Base-by-base conservation (phyloP, 2,797 vertebrate species). In the Pseudomugil tenellus region DNA sequence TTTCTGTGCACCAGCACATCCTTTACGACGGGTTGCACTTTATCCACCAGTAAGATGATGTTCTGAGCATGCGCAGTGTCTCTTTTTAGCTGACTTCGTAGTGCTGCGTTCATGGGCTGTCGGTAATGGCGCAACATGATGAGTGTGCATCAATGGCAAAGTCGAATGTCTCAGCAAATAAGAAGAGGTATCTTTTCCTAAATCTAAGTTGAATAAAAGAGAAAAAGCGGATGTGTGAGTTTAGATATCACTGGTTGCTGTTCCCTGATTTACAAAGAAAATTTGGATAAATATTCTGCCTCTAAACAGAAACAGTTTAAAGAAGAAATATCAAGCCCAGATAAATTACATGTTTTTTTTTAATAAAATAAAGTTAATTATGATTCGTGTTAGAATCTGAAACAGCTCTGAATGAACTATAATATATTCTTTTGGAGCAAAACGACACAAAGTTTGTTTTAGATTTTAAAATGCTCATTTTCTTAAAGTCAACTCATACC, bases 1-100 rank as follows among this genome's bases (percentile, higher is more conserved):
- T 75, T 76, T 80, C 61, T 58, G 58, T 81, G 84, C 78, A 83
- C 87, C 90, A 85, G 83, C 77, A 85, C 74, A 81, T 70, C 63
- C 55, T 64, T 72, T 59, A 69, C 83, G n/a, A 81, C 79, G 49
- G 58, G 39, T 61, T 58, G 17, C n/a, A 21, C 43, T 21, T 49
- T 49, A 49, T 49, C 46, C 46, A 54, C 72, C 65, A 49, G 72
- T 34, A 52, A 67, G 67, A 77, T 35, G 77, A 72, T 79, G 77
- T 74, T 68, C 12, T 6, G 88, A 52, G 86, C 92, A 90, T 87
- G 92, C 87, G 88, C 87, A 66, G 62, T 76, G 56, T 3, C 6
- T 59, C n/a, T 16, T 48, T 14, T 4, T 10, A 23, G 25, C 8
- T 19, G 55, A 17, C 21, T 21, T 13, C 14, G 52, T 6, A 23